Base-by-base conservation (phyloP, 2,888 invertebrate species). In the Gibbula magus region DNA sequence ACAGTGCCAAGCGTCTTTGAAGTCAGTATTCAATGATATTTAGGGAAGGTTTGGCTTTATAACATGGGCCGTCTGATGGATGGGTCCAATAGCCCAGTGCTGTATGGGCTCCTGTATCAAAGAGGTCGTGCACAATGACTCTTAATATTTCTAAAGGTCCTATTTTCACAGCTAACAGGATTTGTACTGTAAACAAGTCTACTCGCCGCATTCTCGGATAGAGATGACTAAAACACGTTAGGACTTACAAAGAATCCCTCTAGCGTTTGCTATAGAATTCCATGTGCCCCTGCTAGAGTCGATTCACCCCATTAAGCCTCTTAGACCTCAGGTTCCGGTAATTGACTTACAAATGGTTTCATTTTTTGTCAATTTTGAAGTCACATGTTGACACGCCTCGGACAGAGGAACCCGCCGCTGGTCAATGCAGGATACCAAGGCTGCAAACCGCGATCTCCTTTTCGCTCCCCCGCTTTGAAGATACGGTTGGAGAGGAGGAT, bases 131-230 rank as follows among this genome's bases (percentile, higher is more conserved):
- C 16, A 61, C 61, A 61, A 61, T 25, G 29, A 29, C 61, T 61
- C 61, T 61, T 61, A 61, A 61, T 61, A 61, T 61, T 61, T 61
- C 61, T 29, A 61, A 61, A 61, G 61, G 29, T 29, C 18, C 61
- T 29, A 61, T 61, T 61, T 61, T 61, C 29, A 61, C 61, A 61
- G 61, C 18, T 61, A 61, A 61, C 61, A 61, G 61, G 61, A 61
- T 61, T 61, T 61, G 61, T 13, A 29, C 29, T 61, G 61, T 61
- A 61, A 61, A 61, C 61, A 61, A 13, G 61, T 29, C 29, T 22
- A 61, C 29, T 25, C 61, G 1, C 0, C 29, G 61, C 25, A 61
- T 61, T 16, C 61, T 16, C 13, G 61, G 25, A 10, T 25, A 25
- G 61, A 61, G 25, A 61, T 61, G 25, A 61, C 61, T 18, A 61